Base-by-base conservation (phyloP, 2,113 vertebrate genomes). In the Psilopsiagon aurifrons region DNA sequence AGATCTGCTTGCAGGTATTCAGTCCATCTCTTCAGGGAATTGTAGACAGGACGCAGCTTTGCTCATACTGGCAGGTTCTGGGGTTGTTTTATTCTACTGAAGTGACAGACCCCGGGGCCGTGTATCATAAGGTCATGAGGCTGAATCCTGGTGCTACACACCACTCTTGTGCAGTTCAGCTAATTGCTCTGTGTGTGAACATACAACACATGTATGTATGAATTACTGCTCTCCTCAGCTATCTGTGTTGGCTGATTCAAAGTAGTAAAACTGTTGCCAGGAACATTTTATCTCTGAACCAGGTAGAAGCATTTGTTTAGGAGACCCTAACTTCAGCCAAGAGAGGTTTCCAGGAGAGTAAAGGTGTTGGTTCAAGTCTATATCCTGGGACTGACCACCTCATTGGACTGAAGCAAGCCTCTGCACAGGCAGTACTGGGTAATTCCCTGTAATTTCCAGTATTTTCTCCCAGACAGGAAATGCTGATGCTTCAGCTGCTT, bases 31-130 rank as follows among this genome's bases (percentile, higher is more conserved):
- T 28, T 10, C 60, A 46, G 59, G 27, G 44, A 90, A 39, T 1
- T 63, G 28, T 66, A 62, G 78, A 85, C 82, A 85, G 84, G 78
- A 76, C 68, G 25, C 90, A 96, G 75, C 79, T 95, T 92, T 95
- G 81, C 55, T 95, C 69, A 78, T 84, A 59, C 24, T 89, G 90
- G 60, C 86, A 81, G 51, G 35, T 84, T 25, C 47, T 28, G 17
- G n/a, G 62, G 31, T 22, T 57, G 10, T 0, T 20, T 59, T 76
- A 73, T 55, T 69, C 83, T 9, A 24, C 44, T 74, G 44, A 77
- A 83, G 67, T 51, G 25, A 3, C 59, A 43, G 67, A 43, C 35
- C 25, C 29, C 0, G 1, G 25, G 10, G 19, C 15, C 79, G 33
- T 43, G 43, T n/a, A 22, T 79, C 47, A 85, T n/a, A n/a, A 78